phyloP scores from a whole-genome alignment of 1,140 invertebrate genomes.

The Dinothrombium tinctorium region DNA sequence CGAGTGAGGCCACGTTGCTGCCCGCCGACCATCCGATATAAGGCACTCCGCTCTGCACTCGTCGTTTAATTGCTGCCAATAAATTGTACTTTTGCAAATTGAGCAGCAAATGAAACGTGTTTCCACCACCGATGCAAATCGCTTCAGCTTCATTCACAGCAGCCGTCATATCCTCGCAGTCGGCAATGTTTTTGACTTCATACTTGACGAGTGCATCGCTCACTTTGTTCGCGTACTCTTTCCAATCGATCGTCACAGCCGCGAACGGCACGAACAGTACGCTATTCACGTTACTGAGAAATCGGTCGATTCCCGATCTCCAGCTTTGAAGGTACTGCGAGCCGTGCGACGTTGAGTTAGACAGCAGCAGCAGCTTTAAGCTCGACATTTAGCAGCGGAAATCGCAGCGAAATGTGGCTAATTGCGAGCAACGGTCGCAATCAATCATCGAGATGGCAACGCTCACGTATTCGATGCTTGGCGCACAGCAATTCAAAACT shows the following conservation, averaged over 20 bases:
- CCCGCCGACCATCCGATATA: conserved; percentile 60
- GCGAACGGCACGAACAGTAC: conserved; percentile 56
- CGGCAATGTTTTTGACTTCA: conserved; percentile 36
- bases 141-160: conserved; percentile 36
- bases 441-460: too few relatives aligned
- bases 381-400: too few relatives aligned
- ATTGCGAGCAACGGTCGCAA: too few relatives aligned
- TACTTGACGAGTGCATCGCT: conserved; percentile 17
- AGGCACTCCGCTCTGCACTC: conserved; percentile 32
- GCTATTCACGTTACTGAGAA: conserved; percentile 26
- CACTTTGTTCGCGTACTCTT: conserved; percentile 35
- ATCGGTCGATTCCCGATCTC: background rate
- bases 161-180: conserved; percentile 25
- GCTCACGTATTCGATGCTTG: too few relatives aligned
- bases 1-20: conserved; percentile 49
- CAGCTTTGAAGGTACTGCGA: conserved; percentile 8
- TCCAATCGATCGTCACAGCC: conserved; percentile 28
- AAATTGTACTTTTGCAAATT: conserved; percentile 40
- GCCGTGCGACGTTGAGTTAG: too few relatives aligned
- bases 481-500: too few relatives aligned
- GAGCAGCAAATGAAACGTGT: conserved; percentile 45
- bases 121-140: conserved; percentile 49
- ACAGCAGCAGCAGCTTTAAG: too few relatives aligned
- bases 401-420: too few relatives aligned
- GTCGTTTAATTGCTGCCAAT: conserved; percentile 33